These are phyloP conservation scores for Crotalus viridis DNA, from an alignment of 2,113 vertebrate species.

Conservation along the genomic window DNA sequence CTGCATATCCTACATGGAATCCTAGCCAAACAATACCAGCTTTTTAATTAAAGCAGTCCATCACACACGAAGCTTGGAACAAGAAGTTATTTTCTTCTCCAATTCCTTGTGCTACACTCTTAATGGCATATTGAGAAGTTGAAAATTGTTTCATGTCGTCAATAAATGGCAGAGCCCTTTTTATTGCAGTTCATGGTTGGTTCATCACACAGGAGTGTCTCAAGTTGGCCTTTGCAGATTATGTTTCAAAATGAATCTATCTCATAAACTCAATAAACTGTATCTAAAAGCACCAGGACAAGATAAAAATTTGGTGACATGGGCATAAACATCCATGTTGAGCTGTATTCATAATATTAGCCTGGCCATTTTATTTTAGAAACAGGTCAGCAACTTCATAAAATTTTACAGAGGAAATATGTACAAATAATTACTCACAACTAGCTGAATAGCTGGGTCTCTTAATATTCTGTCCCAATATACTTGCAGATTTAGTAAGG, in stretches of 20 bases:
- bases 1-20: background rate
- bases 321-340: conserved; percentile 3
- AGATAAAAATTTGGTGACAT: rapidly evolving
- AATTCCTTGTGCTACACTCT: conserved; percentile 16
- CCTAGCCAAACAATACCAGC: rapidly evolving
- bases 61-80: background rate
- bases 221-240: background rate
- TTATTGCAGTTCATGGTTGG: background rate
- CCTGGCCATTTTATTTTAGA: rapidly evolving
- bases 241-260: background rate
- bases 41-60: conserved; percentile 4
- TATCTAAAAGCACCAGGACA: background rate
- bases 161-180: background rate
- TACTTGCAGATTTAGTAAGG: background rate
- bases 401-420: rapidly evolving
- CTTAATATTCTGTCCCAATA: background rate
- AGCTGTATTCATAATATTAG: background rate
- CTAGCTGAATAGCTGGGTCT: background rate
- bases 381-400: background rate
- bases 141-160: background rate
- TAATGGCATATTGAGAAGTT: conserved; percentile 6
- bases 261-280: background rate
- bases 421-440: background rate
- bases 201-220: background rate
- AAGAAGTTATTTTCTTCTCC: background rate